Conservation (phyloP, 2,888 invertebrate species). For the Drosophila suboccidentalis region DNA sequence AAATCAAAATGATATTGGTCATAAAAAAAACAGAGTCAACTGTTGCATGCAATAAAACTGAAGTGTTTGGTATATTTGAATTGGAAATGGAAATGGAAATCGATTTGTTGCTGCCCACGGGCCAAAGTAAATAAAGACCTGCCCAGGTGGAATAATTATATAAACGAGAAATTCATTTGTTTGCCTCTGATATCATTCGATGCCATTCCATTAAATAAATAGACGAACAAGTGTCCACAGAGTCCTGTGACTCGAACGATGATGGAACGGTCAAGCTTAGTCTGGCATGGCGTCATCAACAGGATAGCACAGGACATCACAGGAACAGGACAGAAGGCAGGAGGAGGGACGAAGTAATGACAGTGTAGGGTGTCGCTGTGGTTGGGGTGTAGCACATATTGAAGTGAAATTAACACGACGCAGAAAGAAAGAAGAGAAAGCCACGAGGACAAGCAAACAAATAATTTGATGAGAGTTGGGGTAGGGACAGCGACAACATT, state of each 20-base stretch:
- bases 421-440: constrained; percentile 23
- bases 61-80: constrained; percentile 33
- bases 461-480: constrained; percentile 13
- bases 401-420: constrained; percentile 52
- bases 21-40: constrained; percentile 33
- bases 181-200: constrained; percentile 29
- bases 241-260: constrained; percentile 19
- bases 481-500: constrained; percentile 2
- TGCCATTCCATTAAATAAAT: constrained; percentile 49
- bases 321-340: neutral
- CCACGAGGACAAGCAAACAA: constrained; percentile 43
- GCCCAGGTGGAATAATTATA: constrained; percentile 49
- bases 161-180: constrained; percentile 48
- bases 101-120: neutral
- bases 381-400: constrained; percentile 28
- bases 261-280: constrained; percentile 40
- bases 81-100: constrained; percentile 24
- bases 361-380: neutral
- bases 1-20: constrained; percentile 45
- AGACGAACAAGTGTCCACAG: constrained; percentile 54
- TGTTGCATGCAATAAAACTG: constrained; percentile 55
- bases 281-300: constrained; percentile 53
- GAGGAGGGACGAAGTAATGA: neutral
- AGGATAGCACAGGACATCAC: constrained; percentile 13
- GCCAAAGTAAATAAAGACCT: constrained; percentile 28